Percentiles rank a stretch among this genome's conserved stretches.
phyloP scores from a whole-genome alignment of 92 coral and sea anemone species.

The Palythoa caribaeorum region DNA sequence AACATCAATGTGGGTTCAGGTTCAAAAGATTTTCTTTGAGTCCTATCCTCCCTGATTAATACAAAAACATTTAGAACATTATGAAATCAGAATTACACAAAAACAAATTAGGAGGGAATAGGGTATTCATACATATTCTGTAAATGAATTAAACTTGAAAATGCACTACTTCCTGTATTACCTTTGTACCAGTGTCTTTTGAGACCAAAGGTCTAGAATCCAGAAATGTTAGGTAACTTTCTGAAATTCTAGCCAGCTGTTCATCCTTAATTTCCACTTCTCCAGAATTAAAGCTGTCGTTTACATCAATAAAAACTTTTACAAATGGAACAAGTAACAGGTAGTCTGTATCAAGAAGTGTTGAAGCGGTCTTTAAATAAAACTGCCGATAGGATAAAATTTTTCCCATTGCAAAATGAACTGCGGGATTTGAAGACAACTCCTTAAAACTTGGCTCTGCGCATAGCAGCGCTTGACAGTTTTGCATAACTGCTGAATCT shows the following conservation, averaged over 20 bases:
- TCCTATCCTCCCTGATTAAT: too few relatives aligned
- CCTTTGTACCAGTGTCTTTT: constrained; percentile 85
- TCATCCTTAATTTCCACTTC: constrained; percentile 22
- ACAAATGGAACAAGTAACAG: constrained; percentile 77
- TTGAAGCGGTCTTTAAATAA: constrained; percentile 49
- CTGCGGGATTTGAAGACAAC: constrained; percentile 48
- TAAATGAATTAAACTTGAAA: too few relatives aligned
- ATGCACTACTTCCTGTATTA: background rate
- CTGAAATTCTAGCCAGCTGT: constrained; percentile 56
- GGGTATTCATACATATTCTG: too few relatives aligned
- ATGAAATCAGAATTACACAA: too few relatives aligned
- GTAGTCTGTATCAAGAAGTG: constrained; percentile 86
- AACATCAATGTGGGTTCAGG: too few relatives aligned
- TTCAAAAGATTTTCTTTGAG: too few relatives aligned
- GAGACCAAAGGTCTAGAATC: constrained; percentile 71
- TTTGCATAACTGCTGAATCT: constrained; percentile 70
- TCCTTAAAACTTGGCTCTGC: constrained; percentile 58
- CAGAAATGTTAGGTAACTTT: constrained; percentile 71
- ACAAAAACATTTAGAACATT: too few relatives aligned
- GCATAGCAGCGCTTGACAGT: constrained; percentile 77
- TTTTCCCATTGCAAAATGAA: constrained; percentile 55
- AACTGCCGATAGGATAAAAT: constrained; percentile 51
- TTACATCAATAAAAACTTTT: constrained; percentile 52
- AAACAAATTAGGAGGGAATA: too few relatives aligned
- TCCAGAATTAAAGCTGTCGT: constrained; percentile 2